These are phyloP conservation scores for Gymnoscelis rufifasciata DNA, from an alignment of 2,888 invertebrate genomes.

Conservation along the genomic window DNA sequence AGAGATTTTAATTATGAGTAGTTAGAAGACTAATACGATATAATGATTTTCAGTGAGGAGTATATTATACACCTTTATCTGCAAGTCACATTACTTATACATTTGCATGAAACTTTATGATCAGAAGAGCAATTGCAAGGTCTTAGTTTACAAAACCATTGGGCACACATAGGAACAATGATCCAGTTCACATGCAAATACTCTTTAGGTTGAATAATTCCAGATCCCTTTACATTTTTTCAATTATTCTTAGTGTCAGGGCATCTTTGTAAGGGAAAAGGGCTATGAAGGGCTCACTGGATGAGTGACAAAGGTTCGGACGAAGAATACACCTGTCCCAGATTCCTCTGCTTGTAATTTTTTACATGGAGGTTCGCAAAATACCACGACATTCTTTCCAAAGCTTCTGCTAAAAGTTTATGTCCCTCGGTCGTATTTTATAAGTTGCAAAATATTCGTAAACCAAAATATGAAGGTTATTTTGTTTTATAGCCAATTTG, in stretches of 20 bases:
- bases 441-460: slow-evolving; percentile 17
- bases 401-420: slow-evolving; percentile 20
- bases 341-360: slow-evolving; percentile 22
- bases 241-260: background rate
- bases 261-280: background rate
- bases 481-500: slow-evolving; percentile 14
- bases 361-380: slow-evolving; percentile 16
- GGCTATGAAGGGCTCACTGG: slow-evolving; percentile 11
- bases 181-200: too few relatives aligned
- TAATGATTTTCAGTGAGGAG: too few relatives aligned
- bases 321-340: slow-evolving; percentile 16
- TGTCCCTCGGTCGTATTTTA: slow-evolving; percentile 18
- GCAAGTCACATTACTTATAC: too few relatives aligned
- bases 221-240: too few relatives aligned
- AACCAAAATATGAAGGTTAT: slow-evolving; percentile 17
- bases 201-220: too few relatives aligned
- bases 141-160: too few relatives aligned
- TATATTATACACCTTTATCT: too few relatives aligned
- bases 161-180: too few relatives aligned
- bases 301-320: slow-evolving; percentile 18
- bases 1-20: too few relatives aligned
- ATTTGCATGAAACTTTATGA: too few relatives aligned
- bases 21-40: too few relatives aligned
- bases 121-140: too few relatives aligned
- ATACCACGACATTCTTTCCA: slow-evolving; percentile 19